Conservation (phyloP, 2,797 vertebrate genomes). For the Cuniculus paca region DNA sequence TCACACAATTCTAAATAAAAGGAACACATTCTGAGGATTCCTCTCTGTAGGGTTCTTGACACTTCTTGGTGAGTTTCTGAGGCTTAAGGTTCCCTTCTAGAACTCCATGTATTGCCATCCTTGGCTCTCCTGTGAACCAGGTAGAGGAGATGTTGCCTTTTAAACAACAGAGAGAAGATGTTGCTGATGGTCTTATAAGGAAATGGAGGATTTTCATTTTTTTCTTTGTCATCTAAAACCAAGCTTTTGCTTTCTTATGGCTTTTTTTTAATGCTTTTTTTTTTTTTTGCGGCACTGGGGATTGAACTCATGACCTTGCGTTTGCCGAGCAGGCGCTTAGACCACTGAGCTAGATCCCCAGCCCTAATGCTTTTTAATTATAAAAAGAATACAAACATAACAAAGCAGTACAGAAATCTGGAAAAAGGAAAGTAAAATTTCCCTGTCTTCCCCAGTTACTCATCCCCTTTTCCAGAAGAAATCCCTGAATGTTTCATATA, state of each 20-base stretch:
- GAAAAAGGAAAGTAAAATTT: conserved; percentile 22
- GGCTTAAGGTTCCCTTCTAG: not conserved
- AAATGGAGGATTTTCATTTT: not conserved
- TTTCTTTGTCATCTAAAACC: conserved; percentile 2
- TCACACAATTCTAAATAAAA: not conserved
- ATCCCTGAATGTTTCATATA: not conserved
- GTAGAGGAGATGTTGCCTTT: not conserved
- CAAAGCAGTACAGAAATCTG: conserved; percentile 45
- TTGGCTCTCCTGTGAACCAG: not conserved
- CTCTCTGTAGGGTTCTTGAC: not conserved
- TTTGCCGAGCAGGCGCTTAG: no score
- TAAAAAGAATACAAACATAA: conserved; percentile 37
- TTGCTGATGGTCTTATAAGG: not conserved
- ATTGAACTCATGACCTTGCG: no score
- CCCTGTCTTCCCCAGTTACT: not conserved
- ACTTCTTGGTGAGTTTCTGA: not conserved
- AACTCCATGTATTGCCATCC: not conserved
- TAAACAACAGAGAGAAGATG: no score
- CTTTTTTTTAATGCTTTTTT: conserved; percentile 53
- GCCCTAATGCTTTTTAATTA: conserved; percentile 71
- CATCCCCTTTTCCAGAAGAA: conserved; percentile 4
- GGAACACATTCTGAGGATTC: not conserved
- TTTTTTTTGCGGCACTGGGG: no score
- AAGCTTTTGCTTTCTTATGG: conserved; percentile 68
- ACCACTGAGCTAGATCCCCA: no score